phyloP scores from a whole-genome alignment of 2,113 vertebrate species.

The Platysternon megacephalum region DNA sequence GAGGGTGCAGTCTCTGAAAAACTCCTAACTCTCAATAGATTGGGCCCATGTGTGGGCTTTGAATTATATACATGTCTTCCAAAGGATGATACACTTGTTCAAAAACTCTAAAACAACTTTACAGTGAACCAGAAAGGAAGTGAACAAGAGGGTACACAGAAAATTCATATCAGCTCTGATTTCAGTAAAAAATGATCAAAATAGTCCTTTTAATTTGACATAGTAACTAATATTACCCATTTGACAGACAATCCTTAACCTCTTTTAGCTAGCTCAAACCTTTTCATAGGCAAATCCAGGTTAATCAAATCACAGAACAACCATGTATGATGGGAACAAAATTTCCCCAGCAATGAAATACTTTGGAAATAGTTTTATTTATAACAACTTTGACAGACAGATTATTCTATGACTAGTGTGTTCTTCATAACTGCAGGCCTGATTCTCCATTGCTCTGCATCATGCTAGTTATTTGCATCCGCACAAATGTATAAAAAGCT shows the following conservation, averaged over 20 bases:
- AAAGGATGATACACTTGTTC: not conserved
- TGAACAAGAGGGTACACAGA: not conserved
- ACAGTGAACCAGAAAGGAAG: not conserved
- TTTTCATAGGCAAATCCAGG: not conserved
- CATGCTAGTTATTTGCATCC: not conserved
- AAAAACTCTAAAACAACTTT: not conserved
- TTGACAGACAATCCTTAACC: not conserved
- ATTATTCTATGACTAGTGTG: not conserved
- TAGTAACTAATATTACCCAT: not conserved
- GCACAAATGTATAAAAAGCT: not conserved
- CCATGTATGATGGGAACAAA: not conserved
- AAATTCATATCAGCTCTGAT: not conserved
- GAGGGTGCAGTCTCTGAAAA: not conserved
- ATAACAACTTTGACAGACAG: not conserved
- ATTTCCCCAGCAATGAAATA: not conserved
- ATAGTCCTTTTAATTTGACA: not conserved
- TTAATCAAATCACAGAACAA: not conserved
- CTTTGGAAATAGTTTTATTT: not conserved
- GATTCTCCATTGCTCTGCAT: not conserved
- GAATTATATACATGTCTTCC: not conserved
- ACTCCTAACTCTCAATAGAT: not conserved
- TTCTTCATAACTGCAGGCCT: not conserved
- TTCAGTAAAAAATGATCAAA: not conserved
- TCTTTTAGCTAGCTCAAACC: not conserved
- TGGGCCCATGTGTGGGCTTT: not conserved